phyloP scores from a whole-genome alignment of 53 echinoderm and acorn worm species.

The Zoroaster sp. region DNA sequence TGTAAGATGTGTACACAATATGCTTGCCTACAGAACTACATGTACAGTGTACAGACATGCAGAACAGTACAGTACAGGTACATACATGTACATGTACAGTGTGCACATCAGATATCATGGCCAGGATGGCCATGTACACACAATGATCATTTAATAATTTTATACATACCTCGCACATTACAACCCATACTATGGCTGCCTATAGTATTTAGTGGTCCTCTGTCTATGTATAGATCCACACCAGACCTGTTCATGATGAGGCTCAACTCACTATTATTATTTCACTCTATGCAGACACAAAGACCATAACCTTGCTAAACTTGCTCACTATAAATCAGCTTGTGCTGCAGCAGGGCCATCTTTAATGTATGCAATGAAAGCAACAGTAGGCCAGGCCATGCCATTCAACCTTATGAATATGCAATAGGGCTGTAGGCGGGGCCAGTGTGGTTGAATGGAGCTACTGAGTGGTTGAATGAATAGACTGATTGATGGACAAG shows the following conservation, averaged over 20 bases:
- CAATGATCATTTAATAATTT: background rate
- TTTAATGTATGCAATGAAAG: slow-evolving; percentile 33
- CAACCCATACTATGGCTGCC: slow-evolving; percentile 43
- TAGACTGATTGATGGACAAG: background rate
- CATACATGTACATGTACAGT: background rate
- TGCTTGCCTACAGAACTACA: background rate
- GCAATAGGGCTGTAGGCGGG: background rate
- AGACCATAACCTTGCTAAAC: slow-evolving; percentile 21
- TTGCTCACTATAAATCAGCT: slow-evolving; percentile 27
- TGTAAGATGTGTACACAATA: too few species aligned
- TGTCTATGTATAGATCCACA: slow-evolving; percentile 19
- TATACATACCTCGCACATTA: slow-evolving; percentile 34
- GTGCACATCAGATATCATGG: background rate
- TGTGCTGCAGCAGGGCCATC: slow-evolving; percentile 25
- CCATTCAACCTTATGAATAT: slow-evolving; percentile 30
- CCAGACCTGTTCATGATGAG: slow-evolving; percentile 24
- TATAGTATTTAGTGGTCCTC: slow-evolving; percentile 3
- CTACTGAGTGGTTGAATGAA: slow-evolving; percentile 20
- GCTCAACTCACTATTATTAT: slow-evolving; percentile 13
- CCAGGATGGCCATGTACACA: background rate
- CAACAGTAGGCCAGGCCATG: slow-evolving; percentile 10
- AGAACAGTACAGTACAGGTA: background rate
- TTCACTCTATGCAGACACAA: background rate
- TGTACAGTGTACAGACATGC: background rate
- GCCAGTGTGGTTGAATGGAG: background rate